phyloP scores from a whole-genome alignment of 1,140 invertebrate genomes.

The Cyclargus thomasi region DNA sequence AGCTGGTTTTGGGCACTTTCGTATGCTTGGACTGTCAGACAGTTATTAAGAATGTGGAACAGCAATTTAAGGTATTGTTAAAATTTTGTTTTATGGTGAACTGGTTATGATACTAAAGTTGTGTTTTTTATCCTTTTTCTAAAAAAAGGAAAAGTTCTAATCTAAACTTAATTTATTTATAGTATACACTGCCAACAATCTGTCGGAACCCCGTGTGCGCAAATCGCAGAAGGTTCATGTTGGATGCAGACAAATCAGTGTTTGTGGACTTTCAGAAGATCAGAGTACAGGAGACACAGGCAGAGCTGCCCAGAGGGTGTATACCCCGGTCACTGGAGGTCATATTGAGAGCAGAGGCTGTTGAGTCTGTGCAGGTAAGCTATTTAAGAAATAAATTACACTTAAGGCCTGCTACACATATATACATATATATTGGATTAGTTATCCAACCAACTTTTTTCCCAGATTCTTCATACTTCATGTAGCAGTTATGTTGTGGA shows the following conservation, averaged over 20 bases:
- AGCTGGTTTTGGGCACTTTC: constrained; percentile 94
- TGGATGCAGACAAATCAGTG: constrained; percentile 94
- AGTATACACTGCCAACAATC: constrained; percentile 95
- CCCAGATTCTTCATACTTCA: too few relatives aligned
- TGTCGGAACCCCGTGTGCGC: constrained; percentile 96
- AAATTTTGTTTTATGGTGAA: too few relatives aligned
- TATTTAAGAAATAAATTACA: not conserved
- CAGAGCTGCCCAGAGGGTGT: constrained; percentile 96
- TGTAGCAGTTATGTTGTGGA: too few relatives aligned
- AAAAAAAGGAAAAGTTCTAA: too few relatives aligned
- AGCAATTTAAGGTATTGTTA: constrained; percentile 94
- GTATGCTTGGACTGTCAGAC: constrained; percentile 97
- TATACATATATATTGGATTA: too few relatives aligned
- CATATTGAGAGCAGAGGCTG: constrained; percentile 95
- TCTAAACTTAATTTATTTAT: constrained; percentile 26
- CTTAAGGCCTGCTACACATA: too few relatives aligned
- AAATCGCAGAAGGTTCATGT: constrained; percentile 91
- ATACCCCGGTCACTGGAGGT: constrained; percentile 98
- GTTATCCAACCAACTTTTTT: too few relatives aligned
- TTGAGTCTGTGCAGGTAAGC: constrained; percentile 94
- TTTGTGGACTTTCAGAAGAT: constrained; percentile 99
- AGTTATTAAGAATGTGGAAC: constrained; percentile 95
- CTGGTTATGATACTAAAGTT: too few relatives aligned
- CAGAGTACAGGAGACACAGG: constrained; percentile 98
- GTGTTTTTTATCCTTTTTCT: too few relatives aligned